phyloP scores from a whole-genome alignment of 1,140 invertebrate genomes.

The Drosophila biarmipes region DNA sequence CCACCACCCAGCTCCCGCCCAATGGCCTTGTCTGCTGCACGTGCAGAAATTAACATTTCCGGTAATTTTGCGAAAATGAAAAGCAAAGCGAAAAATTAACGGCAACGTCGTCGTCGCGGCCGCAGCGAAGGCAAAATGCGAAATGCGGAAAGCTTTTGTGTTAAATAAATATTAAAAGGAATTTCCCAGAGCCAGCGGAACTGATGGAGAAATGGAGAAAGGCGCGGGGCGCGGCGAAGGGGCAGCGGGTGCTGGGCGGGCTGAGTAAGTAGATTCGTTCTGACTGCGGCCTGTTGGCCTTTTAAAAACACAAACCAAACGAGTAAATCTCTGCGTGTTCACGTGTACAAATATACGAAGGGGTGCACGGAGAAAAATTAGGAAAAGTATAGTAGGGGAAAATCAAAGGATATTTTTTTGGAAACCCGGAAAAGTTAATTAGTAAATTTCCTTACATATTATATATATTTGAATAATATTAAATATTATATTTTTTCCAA shows the following conservation, averaged over 20 bases:
- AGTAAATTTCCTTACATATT: no score
- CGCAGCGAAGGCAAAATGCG: conserved; percentile 54
- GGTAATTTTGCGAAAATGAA: conserved; percentile 84
- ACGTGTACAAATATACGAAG: conserved; percentile 14
- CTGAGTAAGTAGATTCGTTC: conserved; percentile 51
- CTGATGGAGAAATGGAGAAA: conserved; percentile 21
- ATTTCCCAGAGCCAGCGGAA: conserved; percentile 61
- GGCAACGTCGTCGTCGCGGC: conserved; percentile 51
- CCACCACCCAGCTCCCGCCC: conserved; percentile 10
- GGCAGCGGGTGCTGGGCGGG: neutral
- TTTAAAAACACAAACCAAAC: conserved; percentile 64
- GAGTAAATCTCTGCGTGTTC: conserved; percentile 60
- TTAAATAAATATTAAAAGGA: conserved; percentile 83
- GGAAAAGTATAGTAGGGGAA: no score
- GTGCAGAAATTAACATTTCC: conserved; percentile 84
- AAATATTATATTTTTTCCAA: no score
- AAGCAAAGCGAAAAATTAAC: conserved; percentile 83
- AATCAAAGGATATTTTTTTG: no score
- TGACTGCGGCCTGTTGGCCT: conserved; percentile 61
- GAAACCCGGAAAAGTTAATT: no score
- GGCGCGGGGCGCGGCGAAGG: neutral
- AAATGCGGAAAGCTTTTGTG: conserved; percentile 82
- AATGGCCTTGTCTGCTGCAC: conserved; percentile 62
- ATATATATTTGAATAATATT: no score
- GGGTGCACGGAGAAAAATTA: conserved; percentile 9